Evolutionary conservation across 2,113 vertebrate genomes (phyloP).

Genomic region (Datnioides undecimradiatus): DNA sequence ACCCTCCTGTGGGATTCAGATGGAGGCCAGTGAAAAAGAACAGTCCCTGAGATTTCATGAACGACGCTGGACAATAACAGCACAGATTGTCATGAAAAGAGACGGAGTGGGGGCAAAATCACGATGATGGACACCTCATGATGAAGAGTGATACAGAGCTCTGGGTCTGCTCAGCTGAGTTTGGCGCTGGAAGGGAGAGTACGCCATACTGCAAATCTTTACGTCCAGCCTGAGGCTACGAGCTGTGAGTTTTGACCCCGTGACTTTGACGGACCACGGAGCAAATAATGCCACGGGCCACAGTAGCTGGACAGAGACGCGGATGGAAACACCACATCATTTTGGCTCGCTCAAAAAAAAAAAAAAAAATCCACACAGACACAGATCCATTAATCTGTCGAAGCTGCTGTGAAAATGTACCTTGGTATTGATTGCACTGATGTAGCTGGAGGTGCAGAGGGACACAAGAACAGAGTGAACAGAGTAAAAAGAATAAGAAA

Average conservation of each 20-base stretch:
- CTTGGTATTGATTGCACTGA: constrained; percentile 53
- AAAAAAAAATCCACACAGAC: constrained; percentile 4
- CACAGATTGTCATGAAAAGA: not conserved
- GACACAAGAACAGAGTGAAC: constrained; percentile 42
- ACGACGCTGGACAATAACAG: constrained; percentile 22
- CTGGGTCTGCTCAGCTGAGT: constrained; percentile 9
- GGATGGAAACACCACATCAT: constrained; percentile 26
- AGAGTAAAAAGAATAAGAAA: constrained; percentile 40
- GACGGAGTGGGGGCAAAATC: not conserved
- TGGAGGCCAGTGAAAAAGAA: not conserved
- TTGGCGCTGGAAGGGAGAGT: constrained; percentile 9
- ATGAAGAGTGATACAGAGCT: constrained; percentile 21
- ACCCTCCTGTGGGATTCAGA: not conserved
- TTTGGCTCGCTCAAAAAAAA: constrained; percentile 2
- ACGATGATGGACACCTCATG: constrained; percentile 15
- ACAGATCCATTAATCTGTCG: constrained; percentile 59
- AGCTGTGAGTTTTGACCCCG: constrained; percentile 46
- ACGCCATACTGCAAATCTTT: constrained; percentile 34
- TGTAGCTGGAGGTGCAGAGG: constrained; percentile 40
- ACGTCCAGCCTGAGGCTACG: constrained; percentile 42
- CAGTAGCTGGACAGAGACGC: not conserved
- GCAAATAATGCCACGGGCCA: constrained; percentile 51
- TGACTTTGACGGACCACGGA: constrained; percentile 46
- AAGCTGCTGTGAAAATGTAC: constrained; percentile 48
- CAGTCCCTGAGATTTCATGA: constrained; percentile 6